phyloP scores from a whole-genome alignment of 2,888 invertebrate genomes.

The Anaspis maculata region DNA sequence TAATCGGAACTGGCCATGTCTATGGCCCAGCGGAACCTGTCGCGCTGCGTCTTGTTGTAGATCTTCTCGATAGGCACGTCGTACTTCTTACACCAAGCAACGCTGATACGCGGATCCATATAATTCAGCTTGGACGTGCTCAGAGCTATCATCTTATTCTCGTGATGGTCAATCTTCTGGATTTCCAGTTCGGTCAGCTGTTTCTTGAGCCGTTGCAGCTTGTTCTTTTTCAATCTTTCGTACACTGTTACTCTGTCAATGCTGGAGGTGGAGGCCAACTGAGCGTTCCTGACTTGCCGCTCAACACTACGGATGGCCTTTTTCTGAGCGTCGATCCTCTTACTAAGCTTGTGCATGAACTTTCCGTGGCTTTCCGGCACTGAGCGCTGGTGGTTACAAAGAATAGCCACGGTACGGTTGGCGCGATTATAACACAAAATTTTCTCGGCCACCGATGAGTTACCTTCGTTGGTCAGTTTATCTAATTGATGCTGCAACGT shows the following conservation, averaged over 20 bases:
- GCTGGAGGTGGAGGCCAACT: slow-evolving; percentile 68
- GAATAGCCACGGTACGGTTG: slow-evolving; percentile 93
- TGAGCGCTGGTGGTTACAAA: slow-evolving; percentile 99
- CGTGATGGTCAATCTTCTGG: slow-evolving; percentile 95
- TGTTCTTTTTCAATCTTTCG: slow-evolving; percentile 83
- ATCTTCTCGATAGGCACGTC: slow-evolving; percentile 96
- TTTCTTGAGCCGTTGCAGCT: slow-evolving; percentile 75
- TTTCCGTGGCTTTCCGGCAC: slow-evolving; percentile 95
- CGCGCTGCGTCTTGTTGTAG: slow-evolving; percentile 98
- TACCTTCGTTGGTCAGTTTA: slow-evolving; percentile 77
- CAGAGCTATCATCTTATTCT: slow-evolving; percentile 97
- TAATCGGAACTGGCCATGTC: slow-evolving; percentile 96
- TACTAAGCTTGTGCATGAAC: slow-evolving; percentile 95
- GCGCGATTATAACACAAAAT: slow-evolving; percentile 95
- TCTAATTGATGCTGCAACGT: slow-evolving; percentile 95
- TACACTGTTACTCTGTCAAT: slow-evolving; percentile 73
- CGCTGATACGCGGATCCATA: slow-evolving; percentile 95
- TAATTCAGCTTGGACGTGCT: slow-evolving; percentile 99
- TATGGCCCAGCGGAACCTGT: slow-evolving; percentile 99
- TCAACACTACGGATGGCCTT: slow-evolving; percentile 80
- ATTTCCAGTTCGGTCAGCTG: slow-evolving; percentile 90
- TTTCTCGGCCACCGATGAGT: slow-evolving; percentile 72
- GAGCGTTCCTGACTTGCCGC: slow-evolving; percentile 68
- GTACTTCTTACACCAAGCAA: slow-evolving; percentile 99
- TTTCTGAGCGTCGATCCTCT: slow-evolving; percentile 87